These are phyloP conservation scores for Myiotriccus ornatus DNA, from an alignment of 2,797 vertebrate species.

Conservation along the genomic window DNA sequence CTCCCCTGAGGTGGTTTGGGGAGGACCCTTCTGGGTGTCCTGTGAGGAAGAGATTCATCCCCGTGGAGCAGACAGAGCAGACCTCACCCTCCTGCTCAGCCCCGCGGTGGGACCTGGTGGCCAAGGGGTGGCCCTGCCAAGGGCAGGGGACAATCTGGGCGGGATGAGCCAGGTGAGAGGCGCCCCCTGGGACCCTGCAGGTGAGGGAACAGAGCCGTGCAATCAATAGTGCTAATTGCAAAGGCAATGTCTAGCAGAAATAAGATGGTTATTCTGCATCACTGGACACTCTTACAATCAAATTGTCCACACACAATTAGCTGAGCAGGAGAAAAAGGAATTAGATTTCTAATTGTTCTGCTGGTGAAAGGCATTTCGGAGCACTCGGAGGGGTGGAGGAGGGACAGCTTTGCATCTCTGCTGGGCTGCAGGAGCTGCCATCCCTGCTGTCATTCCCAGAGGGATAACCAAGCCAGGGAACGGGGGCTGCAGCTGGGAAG, in stretches of 20 bases:
- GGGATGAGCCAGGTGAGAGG: constrained; percentile 24
- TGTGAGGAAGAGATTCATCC: neutral
- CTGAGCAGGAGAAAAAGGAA: constrained; percentile 74
- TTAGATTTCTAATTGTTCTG: constrained; percentile 78
- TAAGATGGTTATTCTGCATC: constrained; percentile 79
- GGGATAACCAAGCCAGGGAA: neutral
- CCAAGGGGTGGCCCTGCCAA: neutral
- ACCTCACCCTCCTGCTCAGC: neutral
- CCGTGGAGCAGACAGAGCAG: neutral
- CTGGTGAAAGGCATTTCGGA: constrained; percentile 49
- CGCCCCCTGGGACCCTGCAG: constrained; percentile 14
- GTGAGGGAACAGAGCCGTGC: constrained; percentile 40
- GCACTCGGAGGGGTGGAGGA: neutral
- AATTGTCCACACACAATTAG: constrained; percentile 78
- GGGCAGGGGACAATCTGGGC: neutral
- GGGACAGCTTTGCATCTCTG: neutral
- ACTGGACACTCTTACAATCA: constrained; percentile 74
- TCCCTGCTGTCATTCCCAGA: constrained; percentile 17
- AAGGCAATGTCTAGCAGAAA: constrained; percentile 75
- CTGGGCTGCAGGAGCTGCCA: neutral
- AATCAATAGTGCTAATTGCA: constrained; percentile 68
- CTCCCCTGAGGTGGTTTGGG: neutral
- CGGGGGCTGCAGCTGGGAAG: neutral
- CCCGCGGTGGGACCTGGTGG: rapidly evolving
- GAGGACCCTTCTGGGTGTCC: neutral